Conservation (phyloP, 2,888 invertebrate species). For the Cordilura impudica region DNA sequence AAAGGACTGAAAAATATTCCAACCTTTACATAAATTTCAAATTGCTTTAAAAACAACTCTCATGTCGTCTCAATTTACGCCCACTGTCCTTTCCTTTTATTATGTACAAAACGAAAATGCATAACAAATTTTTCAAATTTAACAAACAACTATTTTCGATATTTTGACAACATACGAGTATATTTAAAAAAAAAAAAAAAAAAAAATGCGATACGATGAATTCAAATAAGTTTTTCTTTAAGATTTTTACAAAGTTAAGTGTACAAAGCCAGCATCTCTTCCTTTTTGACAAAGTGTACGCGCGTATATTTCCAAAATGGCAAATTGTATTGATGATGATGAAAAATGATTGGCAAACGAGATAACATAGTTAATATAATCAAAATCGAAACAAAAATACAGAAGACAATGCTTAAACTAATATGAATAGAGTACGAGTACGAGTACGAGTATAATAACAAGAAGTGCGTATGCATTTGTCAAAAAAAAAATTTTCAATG, state of each 20-base stretch:
- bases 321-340: slow-evolving; percentile 57
- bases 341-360: slow-evolving; percentile 60
- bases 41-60: neutral
- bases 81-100: slow-evolving; percentile 25
- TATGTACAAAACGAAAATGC: slow-evolving; percentile 10
- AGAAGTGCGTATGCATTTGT: slow-evolving; percentile 63
- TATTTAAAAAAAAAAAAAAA: slow-evolving; percentile 36
- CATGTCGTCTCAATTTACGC: neutral
- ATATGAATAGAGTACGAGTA: slow-evolving; percentile 25
- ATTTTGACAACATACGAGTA: slow-evolving; percentile 9
- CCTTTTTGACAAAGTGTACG: slow-evolving; percentile 27
- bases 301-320: slow-evolving; percentile 52
- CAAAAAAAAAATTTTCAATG: slow-evolving; percentile 53
- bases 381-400: slow-evolving; percentile 33
- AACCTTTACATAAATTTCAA: too few relatives aligned
- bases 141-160: slow-evolving; percentile 6
- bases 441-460: neutral
- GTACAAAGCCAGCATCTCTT: slow-evolving; percentile 22
- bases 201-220: slow-evolving; percentile 44
- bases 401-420: slow-evolving; percentile 27
- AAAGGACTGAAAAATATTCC: too few relatives aligned
- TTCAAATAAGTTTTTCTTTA: slow-evolving; percentile 11
- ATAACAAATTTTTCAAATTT: slow-evolving; percentile 30
- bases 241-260: slow-evolving; percentile 18
- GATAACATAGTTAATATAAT: slow-evolving; percentile 55